Evolutionary conservation across 1,140 invertebrate species (phyloP).

Genomic region (Ephestia elutella): DNA sequence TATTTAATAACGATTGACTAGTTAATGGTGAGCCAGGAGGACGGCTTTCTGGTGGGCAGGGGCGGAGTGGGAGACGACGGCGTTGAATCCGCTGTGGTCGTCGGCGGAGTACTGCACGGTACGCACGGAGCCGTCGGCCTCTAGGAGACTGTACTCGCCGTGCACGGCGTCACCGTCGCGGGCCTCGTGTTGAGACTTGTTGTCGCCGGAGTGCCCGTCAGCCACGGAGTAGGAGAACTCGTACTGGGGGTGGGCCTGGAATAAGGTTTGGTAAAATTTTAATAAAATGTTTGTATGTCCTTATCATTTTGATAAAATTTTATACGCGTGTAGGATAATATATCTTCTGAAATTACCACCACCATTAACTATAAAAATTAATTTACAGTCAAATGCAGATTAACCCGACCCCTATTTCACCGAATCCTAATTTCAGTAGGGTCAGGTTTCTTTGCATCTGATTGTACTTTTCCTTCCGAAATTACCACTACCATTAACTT

Average conservation of each 20-base stretch:
- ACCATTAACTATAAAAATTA: no score
- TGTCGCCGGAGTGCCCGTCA: constrained; percentile 53
- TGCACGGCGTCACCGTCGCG: constrained; percentile 68
- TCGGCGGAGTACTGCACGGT: constrained; percentile 81
- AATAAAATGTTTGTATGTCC: no score
- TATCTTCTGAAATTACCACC: no score
- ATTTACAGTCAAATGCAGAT: no score
- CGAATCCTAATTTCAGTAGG: no score
- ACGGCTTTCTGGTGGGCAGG: constrained; percentile 61
- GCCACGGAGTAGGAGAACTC: constrained; percentile 61
- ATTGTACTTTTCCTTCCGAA: no score
- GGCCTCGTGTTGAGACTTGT: constrained; percentile 12
- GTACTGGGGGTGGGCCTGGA: constrained; percentile 56
- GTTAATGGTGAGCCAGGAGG: constrained; percentile 26
- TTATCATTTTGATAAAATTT: no score
- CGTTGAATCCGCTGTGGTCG: constrained; percentile 78
- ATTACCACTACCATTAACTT: no score
- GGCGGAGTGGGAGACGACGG: constrained; percentile 76
- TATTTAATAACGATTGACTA: not conserved
- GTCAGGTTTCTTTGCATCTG: no score
- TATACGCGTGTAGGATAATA: no score
- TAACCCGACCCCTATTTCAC: no score
- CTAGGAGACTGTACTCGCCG: constrained; percentile 70
- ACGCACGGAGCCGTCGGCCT: constrained; percentile 77
- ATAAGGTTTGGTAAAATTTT: not conserved